These are phyloP conservation scores for Pseudomugil tenellus DNA, from an alignment of 2,797 vertebrate species.

Conservation along the genomic window DNA sequence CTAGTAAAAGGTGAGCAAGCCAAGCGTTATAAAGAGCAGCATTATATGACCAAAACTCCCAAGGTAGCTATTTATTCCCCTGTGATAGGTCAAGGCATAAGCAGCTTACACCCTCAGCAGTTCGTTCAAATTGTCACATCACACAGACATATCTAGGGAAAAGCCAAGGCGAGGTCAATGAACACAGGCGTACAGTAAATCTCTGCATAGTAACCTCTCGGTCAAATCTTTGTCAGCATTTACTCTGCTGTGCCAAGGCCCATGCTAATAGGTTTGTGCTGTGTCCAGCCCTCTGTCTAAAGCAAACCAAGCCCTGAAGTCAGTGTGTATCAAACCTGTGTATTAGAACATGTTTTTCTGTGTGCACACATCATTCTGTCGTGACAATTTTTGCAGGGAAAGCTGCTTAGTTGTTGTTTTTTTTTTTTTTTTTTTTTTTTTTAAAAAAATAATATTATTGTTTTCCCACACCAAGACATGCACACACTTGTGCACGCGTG, in stretches of 20 bases:
- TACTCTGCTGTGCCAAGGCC: slow-evolving; percentile 65
- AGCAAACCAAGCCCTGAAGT: slow-evolving; percentile 51
- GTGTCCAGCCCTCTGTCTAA: slow-evolving; percentile 45
- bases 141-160: slow-evolving; percentile 42
- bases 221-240: slow-evolving; percentile 76
- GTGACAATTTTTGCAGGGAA: slow-evolving; percentile 25
- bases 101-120: slow-evolving; percentile 60
- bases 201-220: slow-evolving; percentile 63
- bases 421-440: slow-evolving; percentile 21
- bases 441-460: too few species aligned
- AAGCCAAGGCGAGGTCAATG: slow-evolving; percentile 70
- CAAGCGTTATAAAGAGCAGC: slow-evolving; percentile 61
- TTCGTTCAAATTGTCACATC: slow-evolving; percentile 65
- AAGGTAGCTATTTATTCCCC: slow-evolving; percentile 58
- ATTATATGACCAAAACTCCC: slow-evolving; percentile 65
- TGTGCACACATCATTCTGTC: slow-evolving; percentile 50
- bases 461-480: slow-evolving; percentile 11
- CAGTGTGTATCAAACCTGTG: slow-evolving; percentile 34
- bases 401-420: slow-evolving; percentile 36
- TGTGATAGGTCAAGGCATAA: slow-evolving; percentile 68
- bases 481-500: slow-evolving; percentile 42
- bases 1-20: slow-evolving; percentile 58
- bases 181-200: slow-evolving; percentile 68
- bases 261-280: slow-evolving; percentile 67
- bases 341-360: slow-evolving; percentile 21